Evolutionary conservation across 2,797 vertebrate species (phyloP), one percentile per base, ranked within the genome.

Genomic region (Agapornis canus): DNA sequence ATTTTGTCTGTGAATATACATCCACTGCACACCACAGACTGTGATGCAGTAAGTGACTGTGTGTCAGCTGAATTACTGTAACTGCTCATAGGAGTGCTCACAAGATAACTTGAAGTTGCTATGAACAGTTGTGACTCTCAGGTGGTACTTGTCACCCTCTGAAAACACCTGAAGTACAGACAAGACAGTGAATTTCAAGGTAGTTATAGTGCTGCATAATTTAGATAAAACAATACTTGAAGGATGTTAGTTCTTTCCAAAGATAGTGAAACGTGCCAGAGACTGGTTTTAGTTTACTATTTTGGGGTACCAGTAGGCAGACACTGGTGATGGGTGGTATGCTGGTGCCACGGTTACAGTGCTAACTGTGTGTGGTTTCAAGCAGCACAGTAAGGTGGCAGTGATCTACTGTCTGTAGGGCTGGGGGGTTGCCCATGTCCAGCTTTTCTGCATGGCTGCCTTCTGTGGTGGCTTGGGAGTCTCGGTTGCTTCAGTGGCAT

Each of bases 311-410:
- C 9, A 1, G 43, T 3, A 8, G 29, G 61, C 8, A 19, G 35
- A 3, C 1, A 1, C 2, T 14, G 73, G 48, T 6, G 11, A 2
- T 2, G 16, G 60, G 40, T 0, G 0, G 9, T 4, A 39, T 40
- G 29, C 49, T 9, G 25, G 8, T 32, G 4, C 15, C 6, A 2
- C n/a, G 5, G 13, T 32, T 1, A 0, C 32, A 1, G 43, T 6
- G 39, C 20, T 4, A 2, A 2, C 29, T 2, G n/a, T 5, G 12
- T 4, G 52, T 29, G 13, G 43, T 35, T 57, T 18, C 37, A 2
- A 65, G 1, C 26, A 6, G 49, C 10, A 3, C 1, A 2, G 66
- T 5, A 9, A 31, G 17, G 26, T 10, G n/a, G 32, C 21, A 6
- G 29, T 5, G 0, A 1, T 6, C 23, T 5, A 22, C 35, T 9